Base-by-base conservation (phyloP, 2,113 vertebrate genomes). In the Amphiprion ocellaris region DNA sequence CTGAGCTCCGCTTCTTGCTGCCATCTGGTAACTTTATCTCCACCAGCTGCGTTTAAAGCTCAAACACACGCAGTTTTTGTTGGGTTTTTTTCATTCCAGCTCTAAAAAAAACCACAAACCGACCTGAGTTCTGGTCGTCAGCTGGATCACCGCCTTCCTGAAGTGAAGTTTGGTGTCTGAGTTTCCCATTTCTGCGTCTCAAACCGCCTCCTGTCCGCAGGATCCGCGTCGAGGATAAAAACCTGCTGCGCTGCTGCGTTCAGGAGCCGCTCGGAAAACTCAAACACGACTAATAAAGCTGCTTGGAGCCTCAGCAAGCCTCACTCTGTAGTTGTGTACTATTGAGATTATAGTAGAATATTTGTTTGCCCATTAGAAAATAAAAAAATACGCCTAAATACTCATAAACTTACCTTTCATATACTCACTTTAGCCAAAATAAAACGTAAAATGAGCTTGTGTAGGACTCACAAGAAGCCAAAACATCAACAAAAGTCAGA, bases 101-200 rank as follows among this genome's bases (percentile, higher is more conserved):
- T n/a, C 0, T 9, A 28, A 16, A 19, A 33, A 2, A 39, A 49
- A 50, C 61, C 47, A 8, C 1, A 7, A 11, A 70, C 89, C 4
- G 9, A 92, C 98, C 97, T 98, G 98, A 0, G 97, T 98, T 90
- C 95, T 97, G 78, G 97, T 99, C 23, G 98, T 98, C 81, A 99
- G 96, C 92, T 99, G 98, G 74, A 99, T 98, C 81, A 99, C 98
- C 28, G 98, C 97, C 83, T 99, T 99, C 89, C 98, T 96, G 92
- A 99, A 99, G 94, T 97, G 96, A 33, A 99, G 96, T 93, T 98
- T 99, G 61, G 95, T 96, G 92, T 98, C 97, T 1, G 96, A 90
- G 91, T 96, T 96, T 54, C 98, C 98, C 98, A 99, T 99, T 52
- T 84, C 23, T 4, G 19, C 2, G 5, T 10, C 64, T 0, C 23